Evolutionary conservation across 2,797 vertebrate genomes (phyloP).

Genomic region (Dryobates pubescens): DNA sequence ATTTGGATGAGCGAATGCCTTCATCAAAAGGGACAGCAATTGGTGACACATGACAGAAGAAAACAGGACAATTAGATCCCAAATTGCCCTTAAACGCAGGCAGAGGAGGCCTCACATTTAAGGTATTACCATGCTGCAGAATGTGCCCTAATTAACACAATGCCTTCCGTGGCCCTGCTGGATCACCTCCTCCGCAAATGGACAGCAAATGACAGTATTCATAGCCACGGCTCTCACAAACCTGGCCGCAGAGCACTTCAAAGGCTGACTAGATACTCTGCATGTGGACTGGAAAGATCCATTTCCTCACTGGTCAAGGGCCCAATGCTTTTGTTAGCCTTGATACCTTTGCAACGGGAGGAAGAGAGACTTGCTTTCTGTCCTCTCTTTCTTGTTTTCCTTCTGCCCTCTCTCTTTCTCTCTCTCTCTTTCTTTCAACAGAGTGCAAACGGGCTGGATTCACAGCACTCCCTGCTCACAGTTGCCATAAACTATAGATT

Average conservation of each 20-base stretch:
- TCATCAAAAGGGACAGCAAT: not conserved
- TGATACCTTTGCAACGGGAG: not conserved
- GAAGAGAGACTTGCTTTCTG: too few species aligned
- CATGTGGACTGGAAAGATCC: not conserved
- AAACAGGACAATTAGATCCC: slow-evolving; percentile 1
- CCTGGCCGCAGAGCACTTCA: not conserved
- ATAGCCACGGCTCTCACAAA: not conserved
- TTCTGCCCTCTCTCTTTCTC: too few species aligned
- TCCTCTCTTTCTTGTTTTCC: too few species aligned
- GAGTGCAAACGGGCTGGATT: not conserved
- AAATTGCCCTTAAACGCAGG: not conserved
- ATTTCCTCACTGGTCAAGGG: not conserved
- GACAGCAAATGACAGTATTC: not conserved
- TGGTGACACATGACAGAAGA: not conserved
- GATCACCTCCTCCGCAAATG: not conserved
- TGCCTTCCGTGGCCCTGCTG: not conserved
- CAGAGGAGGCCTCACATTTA: slow-evolving; percentile 2
- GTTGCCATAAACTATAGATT: not conserved
- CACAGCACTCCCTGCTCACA: not conserved
- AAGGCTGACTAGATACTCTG: not conserved
- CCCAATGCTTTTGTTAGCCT: not conserved
- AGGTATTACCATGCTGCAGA: not conserved
- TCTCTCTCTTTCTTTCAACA: not conserved
- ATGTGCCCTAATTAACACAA: slow-evolving; percentile 10
- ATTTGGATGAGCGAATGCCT: not conserved